Evolutionary conservation across 2,113 vertebrate genomes (phyloP).

Genomic region (Cyanistes caeruleus): DNA sequence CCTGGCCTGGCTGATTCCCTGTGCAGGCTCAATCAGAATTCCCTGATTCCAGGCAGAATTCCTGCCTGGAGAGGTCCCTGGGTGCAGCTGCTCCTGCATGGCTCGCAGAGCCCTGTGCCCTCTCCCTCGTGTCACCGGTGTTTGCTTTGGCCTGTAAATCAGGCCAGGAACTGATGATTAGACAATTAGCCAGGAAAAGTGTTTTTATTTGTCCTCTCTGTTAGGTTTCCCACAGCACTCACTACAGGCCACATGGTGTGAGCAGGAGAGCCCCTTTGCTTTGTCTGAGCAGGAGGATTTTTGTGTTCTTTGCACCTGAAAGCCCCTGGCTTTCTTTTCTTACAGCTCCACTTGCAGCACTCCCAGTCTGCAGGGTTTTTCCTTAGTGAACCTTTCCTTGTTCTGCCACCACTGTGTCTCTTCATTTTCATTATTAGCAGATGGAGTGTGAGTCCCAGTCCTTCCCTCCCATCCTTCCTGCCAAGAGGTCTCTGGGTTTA

Average conservation of each 20-base stretch:
- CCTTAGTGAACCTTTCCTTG: neutral
- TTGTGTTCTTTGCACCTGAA: neutral
- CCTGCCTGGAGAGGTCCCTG: neutral
- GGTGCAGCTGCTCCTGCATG: neutral
- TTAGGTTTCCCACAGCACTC: neutral
- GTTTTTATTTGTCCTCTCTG: neutral
- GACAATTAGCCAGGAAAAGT: neutral
- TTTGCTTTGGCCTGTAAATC: neutral
- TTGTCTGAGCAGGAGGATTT: neutral
- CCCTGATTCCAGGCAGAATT: neutral
- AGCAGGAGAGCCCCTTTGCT: neutral
- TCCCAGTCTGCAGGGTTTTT: neutral
- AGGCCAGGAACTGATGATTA: neutral
- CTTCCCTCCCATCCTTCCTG: neutral
- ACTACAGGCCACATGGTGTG: neutral
- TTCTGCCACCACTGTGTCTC: neutral
- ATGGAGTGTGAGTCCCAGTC: neutral
- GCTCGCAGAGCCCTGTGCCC: neutral
- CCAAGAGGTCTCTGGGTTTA: neutral
- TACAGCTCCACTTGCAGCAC: neutral
- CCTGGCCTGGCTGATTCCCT: neutral
- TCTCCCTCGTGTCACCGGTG: neutral
- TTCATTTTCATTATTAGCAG: conserved; percentile 32
- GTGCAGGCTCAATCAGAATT: no score
- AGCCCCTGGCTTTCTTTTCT: neutral